Evolutionary conservation across 1,140 invertebrate genomes (phyloP).

Genomic region (Babylonia areolata): DNA sequence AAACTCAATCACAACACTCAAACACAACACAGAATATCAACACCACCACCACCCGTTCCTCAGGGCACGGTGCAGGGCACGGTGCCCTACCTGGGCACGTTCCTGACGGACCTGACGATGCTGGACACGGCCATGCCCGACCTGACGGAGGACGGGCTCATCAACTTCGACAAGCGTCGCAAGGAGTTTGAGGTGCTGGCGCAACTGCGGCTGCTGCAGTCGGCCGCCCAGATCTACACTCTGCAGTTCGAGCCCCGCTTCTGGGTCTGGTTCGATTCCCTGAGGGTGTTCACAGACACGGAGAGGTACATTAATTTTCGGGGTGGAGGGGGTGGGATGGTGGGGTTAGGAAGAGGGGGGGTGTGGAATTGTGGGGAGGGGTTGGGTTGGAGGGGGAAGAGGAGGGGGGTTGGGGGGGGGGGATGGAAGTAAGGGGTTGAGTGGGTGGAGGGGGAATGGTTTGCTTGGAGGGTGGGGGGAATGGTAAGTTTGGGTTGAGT

Average conservation of each 20-base stretch:
- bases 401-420: not conserved
- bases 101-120: conserved; percentile 98
- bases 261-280: conserved; percentile 94
- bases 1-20: no score
- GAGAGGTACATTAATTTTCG: no score
- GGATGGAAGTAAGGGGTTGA: no score
- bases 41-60: no score
- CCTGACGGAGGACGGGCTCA: conserved; percentile 82
- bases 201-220: conserved; percentile 94
- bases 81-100: conserved; percentile 98
- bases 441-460: no score
- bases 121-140: conserved; percentile 98
- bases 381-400: not conserved
- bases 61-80: conserved; percentile 86
- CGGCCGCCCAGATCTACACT: conserved; percentile 96
- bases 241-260: conserved; percentile 89
- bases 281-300: conserved; percentile 91
- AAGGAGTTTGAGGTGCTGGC: conserved; percentile 99
- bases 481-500: no score
- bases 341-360: not conserved
- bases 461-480: no score
- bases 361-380: not conserved
- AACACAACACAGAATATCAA: no score
- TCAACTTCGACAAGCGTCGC: conserved; percentile 98
- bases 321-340: not conserved